A percentile compares a stretch with the other conserved stretches of the same genome.
These are phyloP conservation scores for Schizotus pectinicornis DNA, from an alignment of 2,888 invertebrate genomes.

Conservation along the genomic window DNA sequence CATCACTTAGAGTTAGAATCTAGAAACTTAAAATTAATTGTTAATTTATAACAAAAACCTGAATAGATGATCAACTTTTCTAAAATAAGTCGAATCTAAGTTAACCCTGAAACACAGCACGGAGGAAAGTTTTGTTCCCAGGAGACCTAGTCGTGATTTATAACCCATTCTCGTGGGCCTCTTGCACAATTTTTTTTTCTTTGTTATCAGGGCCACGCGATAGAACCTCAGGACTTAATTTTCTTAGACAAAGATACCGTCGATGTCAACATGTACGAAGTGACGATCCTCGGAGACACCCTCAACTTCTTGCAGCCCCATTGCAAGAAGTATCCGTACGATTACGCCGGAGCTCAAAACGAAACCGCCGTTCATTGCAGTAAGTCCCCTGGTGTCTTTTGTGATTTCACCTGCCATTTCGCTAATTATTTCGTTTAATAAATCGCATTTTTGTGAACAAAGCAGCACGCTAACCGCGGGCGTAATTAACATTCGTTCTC, in stretches of 20 bases:
- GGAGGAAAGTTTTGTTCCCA: no score
- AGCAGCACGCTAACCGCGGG: background rate
- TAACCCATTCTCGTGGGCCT: no score
- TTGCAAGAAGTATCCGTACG: conserved; percentile 52
- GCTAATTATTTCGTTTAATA: background rate
- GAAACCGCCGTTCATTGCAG: conserved; percentile 50
- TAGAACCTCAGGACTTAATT: conserved; percentile 53
- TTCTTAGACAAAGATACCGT: conserved; percentile 58
- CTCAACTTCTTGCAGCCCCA: conserved; percentile 51
- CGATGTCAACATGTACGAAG: conserved; percentile 55
- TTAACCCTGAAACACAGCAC: no score
- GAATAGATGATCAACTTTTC: no score
- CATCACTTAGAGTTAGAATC: no score
- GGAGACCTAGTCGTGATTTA: no score
- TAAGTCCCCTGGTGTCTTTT: conserved; percentile 39
- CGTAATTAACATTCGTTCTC: conserved; percentile 1
- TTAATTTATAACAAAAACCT: no score
- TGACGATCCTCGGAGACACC: conserved; percentile 49
- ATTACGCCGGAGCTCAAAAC: conserved; percentile 37
- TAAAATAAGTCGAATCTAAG: no score
- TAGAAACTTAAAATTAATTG: no score
- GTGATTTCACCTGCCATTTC: no score
- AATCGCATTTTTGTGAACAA: background rate
- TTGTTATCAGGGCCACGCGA: conserved; percentile 50
- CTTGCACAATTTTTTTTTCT: conserved; percentile 3